phyloP scores from a whole-genome alignment of 2,113 vertebrate species.

The Ivindomyrus marchei region DNA sequence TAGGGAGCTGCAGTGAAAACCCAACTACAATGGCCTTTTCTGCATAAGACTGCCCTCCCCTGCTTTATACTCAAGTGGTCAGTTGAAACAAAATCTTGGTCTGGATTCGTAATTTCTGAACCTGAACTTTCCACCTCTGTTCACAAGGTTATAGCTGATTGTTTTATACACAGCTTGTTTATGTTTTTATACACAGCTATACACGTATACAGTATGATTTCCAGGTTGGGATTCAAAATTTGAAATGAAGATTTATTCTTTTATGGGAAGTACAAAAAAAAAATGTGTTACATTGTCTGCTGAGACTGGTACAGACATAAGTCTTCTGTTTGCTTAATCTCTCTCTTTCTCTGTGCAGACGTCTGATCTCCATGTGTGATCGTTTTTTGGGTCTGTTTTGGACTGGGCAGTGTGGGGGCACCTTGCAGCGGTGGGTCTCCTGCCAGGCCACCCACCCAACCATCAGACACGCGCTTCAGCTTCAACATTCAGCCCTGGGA shows the following conservation, averaged over 20 bases:
- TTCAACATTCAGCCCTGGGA: neutral
- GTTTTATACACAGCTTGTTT: neutral
- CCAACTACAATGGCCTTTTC: too few relatives aligned
- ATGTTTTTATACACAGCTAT: neutral
- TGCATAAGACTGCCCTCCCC: too few relatives aligned
- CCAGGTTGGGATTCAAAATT: neutral
- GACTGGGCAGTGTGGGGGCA: neutral
- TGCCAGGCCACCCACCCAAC: neutral
- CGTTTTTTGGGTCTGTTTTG: constrained; percentile 11
- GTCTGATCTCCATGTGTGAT: constrained; percentile 31
- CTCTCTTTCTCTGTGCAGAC: constrained; percentile 27
- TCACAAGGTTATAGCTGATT: neutral
- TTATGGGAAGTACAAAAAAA: neutral
- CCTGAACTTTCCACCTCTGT: neutral
- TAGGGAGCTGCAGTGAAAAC: too few relatives aligned
- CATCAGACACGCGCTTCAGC: neutral
- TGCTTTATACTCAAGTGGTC: neutral
- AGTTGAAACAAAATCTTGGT: neutral
- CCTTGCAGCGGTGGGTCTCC: neutral
- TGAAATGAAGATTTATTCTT: neutral
- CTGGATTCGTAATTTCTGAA: neutral
- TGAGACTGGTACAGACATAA: neutral
- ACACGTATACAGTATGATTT: neutral
- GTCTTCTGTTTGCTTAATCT: neutral
- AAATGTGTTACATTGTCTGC: neutral